phyloP scores from a whole-genome alignment of 2,888 invertebrate genomes.

The Tinea semifulvella region DNA sequence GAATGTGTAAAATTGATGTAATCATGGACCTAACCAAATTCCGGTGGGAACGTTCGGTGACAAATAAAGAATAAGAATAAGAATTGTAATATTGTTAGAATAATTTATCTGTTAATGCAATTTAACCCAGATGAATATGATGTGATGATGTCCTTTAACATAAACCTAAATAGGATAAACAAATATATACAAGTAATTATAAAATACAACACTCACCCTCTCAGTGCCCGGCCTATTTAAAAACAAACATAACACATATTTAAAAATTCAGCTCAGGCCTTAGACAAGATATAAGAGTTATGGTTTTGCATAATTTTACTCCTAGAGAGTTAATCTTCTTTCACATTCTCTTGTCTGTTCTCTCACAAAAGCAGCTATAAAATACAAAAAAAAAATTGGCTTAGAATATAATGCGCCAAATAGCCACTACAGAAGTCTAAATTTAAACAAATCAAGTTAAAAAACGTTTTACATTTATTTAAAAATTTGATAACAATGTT shows the following conservation, averaged over 20 bases:
- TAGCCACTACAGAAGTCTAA: background rate
- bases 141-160: no score
- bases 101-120: no score
- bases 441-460: background rate
- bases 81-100: no score
- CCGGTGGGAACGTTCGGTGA: no score
- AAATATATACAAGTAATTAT: no score
- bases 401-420: slow-evolving; percentile 3
- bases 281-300: background rate
- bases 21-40: no score
- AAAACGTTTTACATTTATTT: background rate
- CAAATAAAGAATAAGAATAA: no score
- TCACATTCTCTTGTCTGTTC: background rate
- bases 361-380: background rate
- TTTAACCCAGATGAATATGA: no score
- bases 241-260: background rate
- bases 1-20: no score
- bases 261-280: slow-evolving; percentile 1
- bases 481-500: background rate
- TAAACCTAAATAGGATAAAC: no score
- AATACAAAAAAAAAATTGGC: background rate
- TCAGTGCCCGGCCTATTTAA: background rate
- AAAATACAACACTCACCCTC: slow-evolving; percentile 3
- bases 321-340: slow-evolving; percentile 1
- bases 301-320: slow-evolving; percentile 1